phyloP scores from a whole-genome alignment of 1,140 invertebrate genomes.

The Pollicipes pollicipes region DNA sequence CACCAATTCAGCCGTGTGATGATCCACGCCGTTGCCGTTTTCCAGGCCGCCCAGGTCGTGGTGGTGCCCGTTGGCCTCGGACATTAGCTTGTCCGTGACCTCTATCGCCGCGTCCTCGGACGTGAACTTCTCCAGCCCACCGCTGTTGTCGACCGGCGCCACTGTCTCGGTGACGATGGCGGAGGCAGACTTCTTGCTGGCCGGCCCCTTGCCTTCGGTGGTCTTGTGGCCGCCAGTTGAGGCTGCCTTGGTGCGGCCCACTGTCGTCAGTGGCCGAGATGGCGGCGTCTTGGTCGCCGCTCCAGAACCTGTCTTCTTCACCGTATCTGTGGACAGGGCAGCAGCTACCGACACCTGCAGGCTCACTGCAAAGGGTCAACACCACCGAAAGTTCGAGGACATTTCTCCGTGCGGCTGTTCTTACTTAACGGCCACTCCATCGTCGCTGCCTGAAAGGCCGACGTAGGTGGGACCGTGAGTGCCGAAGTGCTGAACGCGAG shows the following conservation, averaged over 20 bases:
- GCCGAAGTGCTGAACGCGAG: no score
- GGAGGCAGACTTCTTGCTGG: neutral
- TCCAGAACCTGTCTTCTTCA: neutral
- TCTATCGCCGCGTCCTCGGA: neutral
- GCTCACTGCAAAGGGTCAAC: no score
- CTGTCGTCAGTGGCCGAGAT: neutral
- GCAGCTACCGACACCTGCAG: no score
- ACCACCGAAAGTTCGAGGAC: no score
- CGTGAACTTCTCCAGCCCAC: neutral
- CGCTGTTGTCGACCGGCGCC: neutral
- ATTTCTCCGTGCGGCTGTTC: no score
- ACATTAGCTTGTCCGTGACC: neutral
- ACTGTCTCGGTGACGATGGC: neutral
- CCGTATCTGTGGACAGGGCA: neutral
- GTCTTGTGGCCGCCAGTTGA: neutral
- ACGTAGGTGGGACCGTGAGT: no score
- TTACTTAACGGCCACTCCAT: no score
- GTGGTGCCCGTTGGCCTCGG: neutral
- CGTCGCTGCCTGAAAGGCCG: no score
- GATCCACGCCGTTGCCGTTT: neutral
- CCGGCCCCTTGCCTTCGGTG: neutral
- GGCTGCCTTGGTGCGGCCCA: neutral
- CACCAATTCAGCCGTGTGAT: neutral
- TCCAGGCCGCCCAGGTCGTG: neutral
- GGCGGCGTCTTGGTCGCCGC: neutral